Conservation (phyloP, 1,140 invertebrate genomes). For the Zaprionus ghesquierei region DNA sequence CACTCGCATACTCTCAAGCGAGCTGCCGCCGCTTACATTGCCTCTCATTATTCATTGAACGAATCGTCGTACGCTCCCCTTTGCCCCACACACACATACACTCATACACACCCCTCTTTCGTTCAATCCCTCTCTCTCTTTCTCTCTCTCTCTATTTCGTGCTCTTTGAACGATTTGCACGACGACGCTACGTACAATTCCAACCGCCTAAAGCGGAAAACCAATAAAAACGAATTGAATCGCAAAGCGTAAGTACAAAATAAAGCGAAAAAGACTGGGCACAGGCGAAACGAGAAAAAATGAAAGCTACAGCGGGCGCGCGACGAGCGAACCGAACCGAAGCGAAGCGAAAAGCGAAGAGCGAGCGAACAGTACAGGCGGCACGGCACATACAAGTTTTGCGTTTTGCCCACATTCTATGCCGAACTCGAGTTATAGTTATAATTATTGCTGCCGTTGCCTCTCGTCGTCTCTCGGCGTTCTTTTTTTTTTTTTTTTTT, state of each 20-base stretch:
- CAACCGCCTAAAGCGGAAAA: conserved; percentile 78
- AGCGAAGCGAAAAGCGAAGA: conserved; percentile 25
- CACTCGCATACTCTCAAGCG: conserved; percentile 2
- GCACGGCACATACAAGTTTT: conserved; percentile 78
- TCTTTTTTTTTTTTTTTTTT: conserved; percentile 67
- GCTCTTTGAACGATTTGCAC: conserved; percentile 59
- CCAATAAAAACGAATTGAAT: conserved; percentile 81
- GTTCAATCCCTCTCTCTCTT: not conserved
- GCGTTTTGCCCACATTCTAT: conserved; percentile 76
- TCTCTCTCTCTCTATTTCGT: not conserved
- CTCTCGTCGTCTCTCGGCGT: conserved; percentile 34
- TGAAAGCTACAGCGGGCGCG: conserved; percentile 63
- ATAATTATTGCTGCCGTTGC: conserved; percentile 74
- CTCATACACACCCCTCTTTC: conserved; percentile 4
- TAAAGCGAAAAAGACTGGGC: conserved; percentile 71
- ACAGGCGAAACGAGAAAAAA: conserved; percentile 64
- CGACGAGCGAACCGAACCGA: conserved; percentile 29
- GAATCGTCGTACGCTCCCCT: conserved; percentile 48
- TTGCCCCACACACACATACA: conserved; percentile 26
- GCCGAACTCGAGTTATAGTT: conserved; percentile 78
- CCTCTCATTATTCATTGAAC: conserved; percentile 79
- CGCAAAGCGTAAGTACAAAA: conserved; percentile 81
- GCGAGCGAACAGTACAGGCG: conserved; percentile 70
- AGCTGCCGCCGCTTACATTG: conserved; percentile 56
- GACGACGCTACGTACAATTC: conserved; percentile 71